phyloP scores from a whole-genome alignment of 2,113 vertebrate species.

The Actinemys pallida region DNA sequence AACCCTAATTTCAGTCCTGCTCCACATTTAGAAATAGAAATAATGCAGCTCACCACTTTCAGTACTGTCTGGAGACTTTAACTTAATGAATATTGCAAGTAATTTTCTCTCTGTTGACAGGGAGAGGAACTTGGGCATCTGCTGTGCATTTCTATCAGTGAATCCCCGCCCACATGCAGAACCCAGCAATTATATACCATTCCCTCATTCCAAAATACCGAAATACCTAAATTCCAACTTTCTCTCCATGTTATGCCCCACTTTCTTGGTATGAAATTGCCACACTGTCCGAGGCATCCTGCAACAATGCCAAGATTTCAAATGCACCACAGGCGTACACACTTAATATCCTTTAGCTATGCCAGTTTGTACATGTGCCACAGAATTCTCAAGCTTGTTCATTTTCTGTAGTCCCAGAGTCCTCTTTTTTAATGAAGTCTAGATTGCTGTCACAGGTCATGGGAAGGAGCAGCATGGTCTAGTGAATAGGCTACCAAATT shows the following conservation, averaged over 20 bases:
- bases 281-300: rapidly evolving
- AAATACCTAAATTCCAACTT: not conserved
- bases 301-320: not conserved
- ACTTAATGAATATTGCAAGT: not conserved
- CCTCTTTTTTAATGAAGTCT: not conserved
- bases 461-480: not conserved
- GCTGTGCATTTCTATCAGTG: not conserved
- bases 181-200: not conserved
- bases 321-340: too few relatives aligned
- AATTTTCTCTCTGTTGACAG: not conserved
- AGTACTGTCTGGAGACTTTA: not conserved
- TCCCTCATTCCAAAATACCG: not conserved
- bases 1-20: not conserved
- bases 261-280: not conserved
- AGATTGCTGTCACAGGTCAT: not conserved
- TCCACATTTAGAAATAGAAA: not conserved
- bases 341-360: not conserved
- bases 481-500: not conserved
- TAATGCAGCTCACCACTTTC: not conserved
- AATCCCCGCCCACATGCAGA: not conserved
- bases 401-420: not conserved
- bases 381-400: too few relatives aligned
- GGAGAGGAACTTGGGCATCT: not conserved
- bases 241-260: rapidly evolving
- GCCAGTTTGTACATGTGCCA: too few relatives aligned